A percentile compares a stretch with the other conserved stretches of the same genome.
phyloP scores from a whole-genome alignment of 2,113 vertebrate species.

The Panurus biarmicus region DNA sequence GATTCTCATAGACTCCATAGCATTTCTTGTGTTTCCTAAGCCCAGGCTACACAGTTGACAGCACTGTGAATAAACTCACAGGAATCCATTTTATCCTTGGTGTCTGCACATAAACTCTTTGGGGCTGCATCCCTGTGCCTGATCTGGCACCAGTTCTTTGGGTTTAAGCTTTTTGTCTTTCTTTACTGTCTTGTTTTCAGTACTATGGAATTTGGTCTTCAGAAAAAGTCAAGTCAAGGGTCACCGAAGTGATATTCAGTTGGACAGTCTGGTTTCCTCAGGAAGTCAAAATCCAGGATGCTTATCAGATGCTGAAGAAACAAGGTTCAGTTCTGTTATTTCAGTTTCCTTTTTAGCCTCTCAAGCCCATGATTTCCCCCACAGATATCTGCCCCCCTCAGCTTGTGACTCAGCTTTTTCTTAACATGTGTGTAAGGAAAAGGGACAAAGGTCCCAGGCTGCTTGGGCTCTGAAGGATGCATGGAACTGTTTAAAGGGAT shows the following conservation, averaged over 20 bases:
- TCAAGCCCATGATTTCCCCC: not conserved
- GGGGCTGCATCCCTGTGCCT: not conserved
- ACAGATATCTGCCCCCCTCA: not conserved
- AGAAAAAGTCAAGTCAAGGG: slow-evolving; percentile 79
- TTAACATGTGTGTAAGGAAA: not conserved
- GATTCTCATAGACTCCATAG: not conserved
- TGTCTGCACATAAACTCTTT: not conserved
- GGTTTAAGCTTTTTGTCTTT: not conserved
- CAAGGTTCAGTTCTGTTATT: slow-evolving; percentile 76
- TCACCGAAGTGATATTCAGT: slow-evolving; percentile 84
- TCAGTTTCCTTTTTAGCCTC: slow-evolving; percentile 18
- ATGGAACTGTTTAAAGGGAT: not conserved
- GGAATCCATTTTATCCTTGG: not conserved
- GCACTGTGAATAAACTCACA: not conserved
- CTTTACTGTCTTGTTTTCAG: slow-evolving; percentile 54
- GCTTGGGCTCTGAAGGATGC: not conserved
- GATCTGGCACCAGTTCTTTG: not conserved
- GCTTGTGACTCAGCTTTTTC: not conserved
- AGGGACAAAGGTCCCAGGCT: not conserved
- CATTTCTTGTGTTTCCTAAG: not conserved
- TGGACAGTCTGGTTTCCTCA: slow-evolving; percentile 92
- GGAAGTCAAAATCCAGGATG: slow-evolving; percentile 86
- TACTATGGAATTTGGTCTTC: slow-evolving; percentile 82
- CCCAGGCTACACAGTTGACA: not conserved
- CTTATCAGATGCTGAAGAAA: slow-evolving; percentile 90